These are phyloP conservation scores for Thalassophryne amazonica DNA, from an alignment of 2,797 vertebrate genomes.

Conservation along the genomic window DNA sequence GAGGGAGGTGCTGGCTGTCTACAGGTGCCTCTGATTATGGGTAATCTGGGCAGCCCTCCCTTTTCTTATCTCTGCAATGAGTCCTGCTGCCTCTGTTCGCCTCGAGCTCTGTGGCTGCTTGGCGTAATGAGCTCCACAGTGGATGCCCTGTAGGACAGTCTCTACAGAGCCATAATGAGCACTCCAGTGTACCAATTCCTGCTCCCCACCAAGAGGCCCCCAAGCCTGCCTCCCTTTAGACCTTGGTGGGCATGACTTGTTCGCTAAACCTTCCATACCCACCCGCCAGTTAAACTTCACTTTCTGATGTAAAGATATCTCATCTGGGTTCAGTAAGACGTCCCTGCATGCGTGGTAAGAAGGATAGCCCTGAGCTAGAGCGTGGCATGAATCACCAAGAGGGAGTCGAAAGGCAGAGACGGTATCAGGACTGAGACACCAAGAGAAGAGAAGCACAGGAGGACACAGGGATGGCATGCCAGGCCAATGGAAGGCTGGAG, in stretches of 20 bases:
- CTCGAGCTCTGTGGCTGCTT: slow-evolving; percentile 62
- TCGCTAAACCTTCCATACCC: slow-evolving; percentile 36
- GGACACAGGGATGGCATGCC: slow-evolving; percentile 40
- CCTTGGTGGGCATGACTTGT: slow-evolving; percentile 70
- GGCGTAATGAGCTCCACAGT: slow-evolving; percentile 80
- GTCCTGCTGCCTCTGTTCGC: slow-evolving; percentile 53
- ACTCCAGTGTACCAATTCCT: slow-evolving; percentile 75
- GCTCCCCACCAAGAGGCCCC: slow-evolving; percentile 65
- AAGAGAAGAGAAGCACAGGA: slow-evolving; percentile 35
- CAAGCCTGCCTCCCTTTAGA: slow-evolving; percentile 63
- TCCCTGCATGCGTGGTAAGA: slow-evolving; percentile 52
- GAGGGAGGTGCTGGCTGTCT: slow-evolving; percentile 64
- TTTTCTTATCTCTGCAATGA: slow-evolving; percentile 56
- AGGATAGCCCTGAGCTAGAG: slow-evolving; percentile 61
- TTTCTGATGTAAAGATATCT: slow-evolving; percentile 52
- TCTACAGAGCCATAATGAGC: slow-evolving; percentile 82
- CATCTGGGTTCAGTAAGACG: slow-evolving; percentile 51
- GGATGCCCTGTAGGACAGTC: slow-evolving; percentile 77
- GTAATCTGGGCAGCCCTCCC: slow-evolving; percentile 78
- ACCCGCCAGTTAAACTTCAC: slow-evolving; percentile 43
- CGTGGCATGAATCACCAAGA: slow-evolving; percentile 65
- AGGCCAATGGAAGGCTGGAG: slow-evolving; percentile 58
- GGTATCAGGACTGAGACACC: slow-evolving; percentile 50
- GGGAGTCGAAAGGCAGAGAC: slow-evolving; percentile 42
- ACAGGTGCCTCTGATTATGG: slow-evolving; percentile 83